Conservation (phyloP, 2,888 invertebrate species). For the Timema cristinae region DNA sequence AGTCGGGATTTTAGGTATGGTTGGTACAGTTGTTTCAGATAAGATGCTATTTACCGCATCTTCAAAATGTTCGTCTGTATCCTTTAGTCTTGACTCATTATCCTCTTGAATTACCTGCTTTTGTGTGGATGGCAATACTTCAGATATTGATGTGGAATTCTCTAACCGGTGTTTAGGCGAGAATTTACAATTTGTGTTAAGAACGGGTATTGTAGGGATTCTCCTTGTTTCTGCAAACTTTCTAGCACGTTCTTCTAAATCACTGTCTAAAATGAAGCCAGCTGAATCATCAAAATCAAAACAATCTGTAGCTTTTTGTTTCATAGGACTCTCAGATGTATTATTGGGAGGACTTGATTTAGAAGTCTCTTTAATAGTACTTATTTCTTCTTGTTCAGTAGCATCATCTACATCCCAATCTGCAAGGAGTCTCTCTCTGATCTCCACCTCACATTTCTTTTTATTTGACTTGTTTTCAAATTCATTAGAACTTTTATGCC, state of each 20-base stretch:
- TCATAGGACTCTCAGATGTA: constrained; percentile 9
- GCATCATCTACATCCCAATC: constrained; percentile 71
- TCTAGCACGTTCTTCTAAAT: constrained; percentile 39
- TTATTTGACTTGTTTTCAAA: constrained; percentile 43
- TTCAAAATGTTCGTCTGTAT: constrained; percentile 39
- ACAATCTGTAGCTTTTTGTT: constrained; percentile 52
- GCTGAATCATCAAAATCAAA: constrained; percentile 77
- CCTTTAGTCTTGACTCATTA: background rate
- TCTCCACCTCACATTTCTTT: constrained; percentile 57
- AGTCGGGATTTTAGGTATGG: constrained; percentile 18
- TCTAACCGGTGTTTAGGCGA: no score
- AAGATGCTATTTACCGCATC: constrained; percentile 42
- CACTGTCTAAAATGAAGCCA: constrained; percentile 52
- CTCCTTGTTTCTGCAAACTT: constrained; percentile 53
- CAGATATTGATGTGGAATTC: background rate
- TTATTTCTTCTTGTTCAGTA: constrained; percentile 41
- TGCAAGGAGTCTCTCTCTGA: constrained; percentile 65
- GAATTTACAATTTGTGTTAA: no score
- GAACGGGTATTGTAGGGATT: constrained; percentile 55
- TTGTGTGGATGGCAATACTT: background rate
- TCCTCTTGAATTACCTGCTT: background rate
- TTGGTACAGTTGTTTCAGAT: constrained; percentile 40
- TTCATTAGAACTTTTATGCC: constrained; percentile 32
- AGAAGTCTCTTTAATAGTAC: background rate
- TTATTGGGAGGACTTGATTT: constrained; percentile 9